phyloP scores from a whole-genome alignment of 23 tunicate genomes.

The Ciona savignyi region DNA sequence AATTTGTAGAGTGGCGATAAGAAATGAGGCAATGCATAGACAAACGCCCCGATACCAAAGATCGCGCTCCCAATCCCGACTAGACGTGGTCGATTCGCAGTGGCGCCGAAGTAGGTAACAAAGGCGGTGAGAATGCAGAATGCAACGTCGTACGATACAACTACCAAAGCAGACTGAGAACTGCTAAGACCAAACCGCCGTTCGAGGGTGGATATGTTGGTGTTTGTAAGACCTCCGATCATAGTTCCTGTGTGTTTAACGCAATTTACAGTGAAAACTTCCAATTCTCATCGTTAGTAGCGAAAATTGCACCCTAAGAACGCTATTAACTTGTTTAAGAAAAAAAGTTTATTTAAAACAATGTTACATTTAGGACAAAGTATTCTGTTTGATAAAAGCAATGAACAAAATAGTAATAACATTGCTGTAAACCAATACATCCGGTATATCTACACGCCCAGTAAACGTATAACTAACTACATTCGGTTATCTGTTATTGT shows the following conservation, averaged over 20 bases:
- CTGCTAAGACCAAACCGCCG: slow-evolving; percentile 58
- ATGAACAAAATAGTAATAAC: too few relatives aligned
- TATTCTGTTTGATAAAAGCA: too few relatives aligned
- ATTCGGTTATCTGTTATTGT: too few relatives aligned
- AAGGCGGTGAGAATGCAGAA: slow-evolving; percentile 48
- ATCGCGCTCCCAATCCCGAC: slow-evolving; percentile 15
- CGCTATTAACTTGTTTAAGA: too few relatives aligned
- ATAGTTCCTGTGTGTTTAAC: slow-evolving; percentile 3
- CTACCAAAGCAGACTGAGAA: slow-evolving; percentile 33
- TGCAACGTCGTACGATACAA: slow-evolving; percentile 64
- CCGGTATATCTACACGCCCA: too few relatives aligned
- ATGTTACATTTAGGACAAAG: too few relatives aligned
- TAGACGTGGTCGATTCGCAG: slow-evolving; percentile 17
- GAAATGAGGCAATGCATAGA: slow-evolving; percentile 41
- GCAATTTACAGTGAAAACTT: too few relatives aligned
- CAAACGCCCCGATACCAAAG: slow-evolving; percentile 24
- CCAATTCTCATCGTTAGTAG: too few relatives aligned
- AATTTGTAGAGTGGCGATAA: slow-evolving; percentile 3
- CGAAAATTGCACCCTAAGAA: too few relatives aligned
- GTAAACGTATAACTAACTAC: too few relatives aligned
- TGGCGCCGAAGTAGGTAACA: slow-evolving; percentile 52
- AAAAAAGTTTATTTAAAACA: too few relatives aligned
- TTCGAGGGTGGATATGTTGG: slow-evolving; percentile 61
- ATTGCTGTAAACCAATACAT: too few relatives aligned
- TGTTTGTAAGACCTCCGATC: slow-evolving; percentile 60